These are phyloP conservation scores for Hydrozoanthus tunicans DNA, from an alignment of 64 coral and sea anemone species.

Conservation along the genomic window DNA sequence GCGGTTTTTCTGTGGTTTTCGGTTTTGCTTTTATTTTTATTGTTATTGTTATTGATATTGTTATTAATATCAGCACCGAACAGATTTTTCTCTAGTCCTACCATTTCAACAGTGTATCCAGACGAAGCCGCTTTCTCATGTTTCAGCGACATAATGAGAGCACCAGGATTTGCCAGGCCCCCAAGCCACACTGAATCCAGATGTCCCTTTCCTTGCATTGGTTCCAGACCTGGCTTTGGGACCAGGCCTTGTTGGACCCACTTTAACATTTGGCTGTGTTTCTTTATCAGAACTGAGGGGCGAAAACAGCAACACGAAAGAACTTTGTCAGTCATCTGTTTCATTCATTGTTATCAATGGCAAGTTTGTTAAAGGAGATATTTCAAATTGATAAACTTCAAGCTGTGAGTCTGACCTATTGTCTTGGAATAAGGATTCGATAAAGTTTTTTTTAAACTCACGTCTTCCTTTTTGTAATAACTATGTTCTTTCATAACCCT, in stretches of 20 bases:
- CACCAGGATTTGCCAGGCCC: slow-evolving; percentile 84
- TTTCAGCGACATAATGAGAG: slow-evolving; percentile 71
- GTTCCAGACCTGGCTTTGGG: slow-evolving; percentile 63
- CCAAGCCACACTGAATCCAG: slow-evolving; percentile 91
- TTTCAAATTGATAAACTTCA: not conserved
- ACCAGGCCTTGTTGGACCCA: slow-evolving; percentile 85
- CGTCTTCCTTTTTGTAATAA: too few relatives aligned
- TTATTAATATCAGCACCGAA: too few relatives aligned
- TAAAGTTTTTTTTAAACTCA: too few relatives aligned
- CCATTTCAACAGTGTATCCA: slow-evolving; percentile 78
- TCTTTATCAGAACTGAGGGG: slow-evolving; percentile 65
- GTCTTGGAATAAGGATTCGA: too few relatives aligned
- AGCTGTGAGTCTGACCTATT: too few relatives aligned
- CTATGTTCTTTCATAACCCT: too few relatives aligned
- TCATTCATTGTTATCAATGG: not conserved
- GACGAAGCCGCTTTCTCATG: slow-evolving; percentile 87
- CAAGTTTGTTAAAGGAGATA: not conserved
- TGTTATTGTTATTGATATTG: too few relatives aligned
- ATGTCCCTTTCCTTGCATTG: slow-evolving; percentile 60
- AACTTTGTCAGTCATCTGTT: not conserved
- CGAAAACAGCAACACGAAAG: not conserved
- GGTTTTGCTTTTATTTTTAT: too few relatives aligned
- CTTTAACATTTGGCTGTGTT: slow-evolving; percentile 71
- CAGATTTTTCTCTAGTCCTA: not conserved
- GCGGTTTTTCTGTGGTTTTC: too few relatives aligned